phyloP scores from a whole-genome alignment of 1,140 invertebrate species.

The Hyphantria cunea region DNA sequence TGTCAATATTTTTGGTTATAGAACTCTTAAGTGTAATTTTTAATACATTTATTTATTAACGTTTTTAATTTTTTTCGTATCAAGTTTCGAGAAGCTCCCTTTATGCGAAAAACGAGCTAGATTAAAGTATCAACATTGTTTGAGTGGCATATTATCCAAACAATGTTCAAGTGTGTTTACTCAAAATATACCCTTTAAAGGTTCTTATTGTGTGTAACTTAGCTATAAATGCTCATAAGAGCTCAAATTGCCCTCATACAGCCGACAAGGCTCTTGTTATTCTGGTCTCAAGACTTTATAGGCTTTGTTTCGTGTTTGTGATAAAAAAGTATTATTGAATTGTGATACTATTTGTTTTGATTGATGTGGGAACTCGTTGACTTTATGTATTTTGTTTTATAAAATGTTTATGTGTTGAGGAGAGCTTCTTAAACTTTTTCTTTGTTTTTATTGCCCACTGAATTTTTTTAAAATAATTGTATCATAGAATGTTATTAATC shows the following conservation, averaged over 20 bases:
- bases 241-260: slow-evolving; percentile 63
- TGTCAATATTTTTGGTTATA: too few relatives aligned
- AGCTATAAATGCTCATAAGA: slow-evolving; percentile 46
- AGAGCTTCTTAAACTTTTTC: too few relatives aligned
- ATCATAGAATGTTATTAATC: too few relatives aligned
- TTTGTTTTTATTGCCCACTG: too few relatives aligned
- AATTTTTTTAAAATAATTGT: not conserved
- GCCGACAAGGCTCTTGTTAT: slow-evolving; percentile 54
- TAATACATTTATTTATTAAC: not conserved
- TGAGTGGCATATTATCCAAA: slow-evolving; percentile 40
- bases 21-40: too few relatives aligned
- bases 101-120: slow-evolving; percentile 11
- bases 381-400: slow-evolving; percentile 1
- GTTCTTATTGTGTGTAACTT: slow-evolving; percentile 45
- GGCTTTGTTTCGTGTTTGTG: slow-evolving; percentile 62
- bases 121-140: slow-evolving; percentile 51
- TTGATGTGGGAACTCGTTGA: slow-evolving; percentile 52
- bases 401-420: too few relatives aligned
- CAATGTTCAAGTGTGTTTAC: slow-evolving; percentile 70
- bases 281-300: slow-evolving; percentile 47
- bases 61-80: not conserved
- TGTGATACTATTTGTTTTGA: slow-evolving; percentile 53
- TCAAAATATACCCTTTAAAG: slow-evolving; percentile 65
- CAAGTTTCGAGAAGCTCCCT: too few relatives aligned
- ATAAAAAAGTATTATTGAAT: slow-evolving; percentile 63